Evolutionary conservation across 2,113 vertebrate genomes (phyloP).

Genomic region (Sclerurus mexicanus): DNA sequence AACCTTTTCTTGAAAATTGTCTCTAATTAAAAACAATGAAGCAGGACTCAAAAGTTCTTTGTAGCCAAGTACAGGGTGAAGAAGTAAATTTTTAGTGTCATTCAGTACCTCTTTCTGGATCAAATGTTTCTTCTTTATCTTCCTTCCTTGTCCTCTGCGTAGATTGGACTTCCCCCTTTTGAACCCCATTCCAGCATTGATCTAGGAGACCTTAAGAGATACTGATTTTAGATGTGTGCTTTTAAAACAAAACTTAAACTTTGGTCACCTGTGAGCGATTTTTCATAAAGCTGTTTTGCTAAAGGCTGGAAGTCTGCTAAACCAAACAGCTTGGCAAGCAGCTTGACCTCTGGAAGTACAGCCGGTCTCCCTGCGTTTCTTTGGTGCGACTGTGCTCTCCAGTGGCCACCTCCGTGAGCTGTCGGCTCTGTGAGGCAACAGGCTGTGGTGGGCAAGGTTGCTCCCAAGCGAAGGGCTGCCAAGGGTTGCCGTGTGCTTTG

Average conservation of each 20-base stretch:
- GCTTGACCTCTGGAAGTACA: neutral
- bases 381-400: neutral
- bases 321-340: neutral
- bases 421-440: neutral
- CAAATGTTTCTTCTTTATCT: neutral
- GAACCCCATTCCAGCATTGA: neutral
- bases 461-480: neutral
- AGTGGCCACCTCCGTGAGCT: neutral
- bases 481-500: neutral
- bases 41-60: neutral
- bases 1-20: neutral
- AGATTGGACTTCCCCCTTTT: neutral
- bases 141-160: neutral
- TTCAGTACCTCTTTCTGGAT: neutral
- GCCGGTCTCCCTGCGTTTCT: neutral
- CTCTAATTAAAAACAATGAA: neutral
- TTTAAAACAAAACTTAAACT: neutral
- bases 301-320: neutral
- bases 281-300: neutral
- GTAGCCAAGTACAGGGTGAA: neutral
- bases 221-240: neutral
- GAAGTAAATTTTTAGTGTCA: neutral
- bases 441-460: neutral
- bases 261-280: neutral
- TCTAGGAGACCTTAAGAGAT: neutral